phyloP scores from a whole-genome alignment of 2,888 invertebrate species.

The Scaptomyza caliginosa region DNA sequence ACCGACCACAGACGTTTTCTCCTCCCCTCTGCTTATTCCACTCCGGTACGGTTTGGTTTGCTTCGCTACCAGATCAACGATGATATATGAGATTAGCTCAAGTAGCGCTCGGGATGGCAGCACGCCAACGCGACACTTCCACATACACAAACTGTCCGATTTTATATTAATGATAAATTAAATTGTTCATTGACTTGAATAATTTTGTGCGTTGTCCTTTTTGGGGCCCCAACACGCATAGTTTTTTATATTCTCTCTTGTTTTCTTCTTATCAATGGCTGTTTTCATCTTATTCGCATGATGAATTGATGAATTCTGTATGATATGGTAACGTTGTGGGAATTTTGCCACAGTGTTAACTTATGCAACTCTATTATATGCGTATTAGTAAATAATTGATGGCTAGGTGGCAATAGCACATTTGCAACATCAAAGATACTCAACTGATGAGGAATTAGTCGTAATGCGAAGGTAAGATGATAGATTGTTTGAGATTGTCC shows the following conservation, averaged over 20 bases:
- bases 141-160: slow-evolving; percentile 67
- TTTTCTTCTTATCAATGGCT: slow-evolving; percentile 3
- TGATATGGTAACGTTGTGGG: slow-evolving; percentile 23
- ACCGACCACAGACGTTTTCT: slow-evolving; percentile 37
- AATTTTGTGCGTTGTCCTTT: slow-evolving; percentile 73
- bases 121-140: slow-evolving; percentile 71
- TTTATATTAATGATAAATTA: slow-evolving; percentile 80
- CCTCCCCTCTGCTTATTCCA: neutral
- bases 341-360: slow-evolving; percentile 49
- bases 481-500: slow-evolving; percentile 2
- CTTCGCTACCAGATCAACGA: slow-evolving; percentile 61
- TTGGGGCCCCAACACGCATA: slow-evolving; percentile 56
- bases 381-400: slow-evolving; percentile 72
- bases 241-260: slow-evolving; percentile 28
- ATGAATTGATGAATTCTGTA: slow-evolving; percentile 67
- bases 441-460: neutral
- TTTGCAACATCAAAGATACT: slow-evolving; percentile 24
- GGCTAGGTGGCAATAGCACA: slow-evolving; percentile 20
- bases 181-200: slow-evolving; percentile 80
- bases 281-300: slow-evolving; percentile 30
- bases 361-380: slow-evolving; percentile 70
- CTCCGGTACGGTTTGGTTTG: slow-evolving; percentile 6
- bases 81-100: slow-evolving; percentile 79
- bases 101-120: slow-evolving; percentile 69
- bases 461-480: neutral